These are phyloP conservation scores for Seriola rivoliana DNA, from an alignment of 2,113 vertebrate genomes.

Conservation along the genomic window DNA sequence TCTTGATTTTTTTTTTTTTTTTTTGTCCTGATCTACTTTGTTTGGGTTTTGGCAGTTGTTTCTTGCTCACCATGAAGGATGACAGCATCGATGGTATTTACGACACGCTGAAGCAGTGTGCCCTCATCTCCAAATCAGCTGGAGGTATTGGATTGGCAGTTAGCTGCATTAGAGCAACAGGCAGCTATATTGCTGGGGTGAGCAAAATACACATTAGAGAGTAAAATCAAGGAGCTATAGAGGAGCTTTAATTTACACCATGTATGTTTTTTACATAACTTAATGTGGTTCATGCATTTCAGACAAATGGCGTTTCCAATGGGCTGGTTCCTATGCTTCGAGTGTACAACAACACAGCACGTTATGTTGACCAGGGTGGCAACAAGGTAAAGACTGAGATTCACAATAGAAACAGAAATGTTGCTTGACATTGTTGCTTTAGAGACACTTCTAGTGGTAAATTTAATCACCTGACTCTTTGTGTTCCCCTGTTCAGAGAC, in stretches of 20 bases:
- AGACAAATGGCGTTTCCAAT: conserved; percentile 97
- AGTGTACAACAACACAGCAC: conserved; percentile 97
- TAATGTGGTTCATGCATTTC: conserved; percentile 51
- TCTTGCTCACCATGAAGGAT: conserved; percentile 96
- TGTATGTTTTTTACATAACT: not conserved
- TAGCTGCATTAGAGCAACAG: conserved; percentile 95
- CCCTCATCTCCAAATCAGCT: conserved; percentile 96
- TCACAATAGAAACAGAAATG: not conserved
- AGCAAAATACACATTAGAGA: conserved; percentile 50
- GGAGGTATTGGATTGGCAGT: conserved; percentile 96
- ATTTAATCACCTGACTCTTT: not conserved
- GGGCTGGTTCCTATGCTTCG: conserved; percentile 97
- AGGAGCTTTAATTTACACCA: not conserved
- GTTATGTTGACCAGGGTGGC: conserved; percentile 97
- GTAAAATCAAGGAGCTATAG: not conserved
- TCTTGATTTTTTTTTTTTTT: not conserved
- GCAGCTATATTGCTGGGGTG: conserved; percentile 98
- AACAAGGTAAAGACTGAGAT: conserved; percentile 90
- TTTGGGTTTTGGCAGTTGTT: conserved; percentile 86
- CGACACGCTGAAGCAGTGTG: conserved; percentile 96
- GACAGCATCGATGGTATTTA: conserved; percentile 99
- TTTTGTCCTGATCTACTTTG: not conserved
- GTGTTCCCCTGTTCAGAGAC: conserved; percentile 84
- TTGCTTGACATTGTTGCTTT: not conserved
- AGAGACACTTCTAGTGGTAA: not conserved